A percentile compares a stretch with the other conserved stretches of the same genome.
Conservation (phyloP, 2,113 vertebrate genomes). For the Trogon surrucura region DNA sequence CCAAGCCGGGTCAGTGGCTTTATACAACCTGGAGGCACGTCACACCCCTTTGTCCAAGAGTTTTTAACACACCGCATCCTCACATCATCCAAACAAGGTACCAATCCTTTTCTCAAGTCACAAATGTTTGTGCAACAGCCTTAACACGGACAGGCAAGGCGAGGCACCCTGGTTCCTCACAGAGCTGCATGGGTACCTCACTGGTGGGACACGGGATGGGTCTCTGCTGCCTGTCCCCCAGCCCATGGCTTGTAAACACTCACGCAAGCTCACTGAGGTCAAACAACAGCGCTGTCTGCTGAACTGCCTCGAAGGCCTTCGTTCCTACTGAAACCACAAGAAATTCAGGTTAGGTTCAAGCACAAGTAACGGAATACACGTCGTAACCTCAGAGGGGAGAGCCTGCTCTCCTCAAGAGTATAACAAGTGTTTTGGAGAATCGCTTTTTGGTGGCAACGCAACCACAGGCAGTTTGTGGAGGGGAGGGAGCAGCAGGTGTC, state of each 20-base stretch:
- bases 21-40: background rate
- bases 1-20: background rate
- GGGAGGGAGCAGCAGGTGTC: background rate
- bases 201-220: fast-evolving
- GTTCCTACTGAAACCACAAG: background rate
- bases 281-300: background rate
- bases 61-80: fast-evolving
- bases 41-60: background rate
- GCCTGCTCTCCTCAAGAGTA: background rate
- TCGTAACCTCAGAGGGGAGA: background rate
- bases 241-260: background rate
- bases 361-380: background rate
- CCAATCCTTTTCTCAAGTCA: background rate
- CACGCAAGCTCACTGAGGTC: background rate
- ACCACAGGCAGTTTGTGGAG: background rate
- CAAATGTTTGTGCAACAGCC: fast-evolving
- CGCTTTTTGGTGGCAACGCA: background rate
- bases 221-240: background rate
- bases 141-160: fast-evolving
- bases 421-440: background rate
- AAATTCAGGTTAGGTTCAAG: background rate
- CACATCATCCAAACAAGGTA: background rate
- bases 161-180: background rate
- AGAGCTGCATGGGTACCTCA: background rate
- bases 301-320: background rate